These are phyloP conservation scores for Bolborhynchus lineola DNA, from an alignment of 2,113 vertebrate genomes.

Conservation along the genomic window DNA sequence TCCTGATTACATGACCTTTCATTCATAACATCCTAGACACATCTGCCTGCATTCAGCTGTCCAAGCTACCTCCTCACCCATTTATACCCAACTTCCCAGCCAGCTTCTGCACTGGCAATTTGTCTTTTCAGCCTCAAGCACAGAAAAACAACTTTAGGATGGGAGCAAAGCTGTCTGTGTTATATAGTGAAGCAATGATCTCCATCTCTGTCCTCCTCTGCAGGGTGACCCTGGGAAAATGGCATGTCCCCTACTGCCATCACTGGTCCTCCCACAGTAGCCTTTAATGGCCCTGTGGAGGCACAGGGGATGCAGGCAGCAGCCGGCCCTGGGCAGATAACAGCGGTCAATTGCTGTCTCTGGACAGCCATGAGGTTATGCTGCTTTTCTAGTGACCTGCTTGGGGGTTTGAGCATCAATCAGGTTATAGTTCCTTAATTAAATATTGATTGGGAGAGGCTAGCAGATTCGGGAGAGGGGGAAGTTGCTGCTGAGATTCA, in stretches of 20 bases:
- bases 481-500: background rate
- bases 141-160: background rate
- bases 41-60: background rate
- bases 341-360: background rate
- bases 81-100: background rate
- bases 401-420: constrained; percentile 1
- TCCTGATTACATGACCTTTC: background rate
- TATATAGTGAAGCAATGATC: background rate
- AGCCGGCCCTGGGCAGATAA: background rate
- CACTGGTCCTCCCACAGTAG: background rate
- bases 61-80: background rate
- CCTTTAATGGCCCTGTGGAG: background rate
- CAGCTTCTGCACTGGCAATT: background rate
- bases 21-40: background rate
- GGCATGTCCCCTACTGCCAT: background rate
- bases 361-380: background rate
- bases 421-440: constrained; percentile 58
- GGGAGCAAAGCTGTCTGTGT: background rate
- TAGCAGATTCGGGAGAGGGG: background rate
- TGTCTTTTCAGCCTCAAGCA: background rate
- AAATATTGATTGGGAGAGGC: constrained; percentile 50
- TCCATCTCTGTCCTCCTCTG: background rate
- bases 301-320: background rate
- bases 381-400: background rate
- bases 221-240: background rate